phyloP scores from a whole-genome alignment of 2,113 vertebrate species.

The Chaetodon auriga region DNA sequence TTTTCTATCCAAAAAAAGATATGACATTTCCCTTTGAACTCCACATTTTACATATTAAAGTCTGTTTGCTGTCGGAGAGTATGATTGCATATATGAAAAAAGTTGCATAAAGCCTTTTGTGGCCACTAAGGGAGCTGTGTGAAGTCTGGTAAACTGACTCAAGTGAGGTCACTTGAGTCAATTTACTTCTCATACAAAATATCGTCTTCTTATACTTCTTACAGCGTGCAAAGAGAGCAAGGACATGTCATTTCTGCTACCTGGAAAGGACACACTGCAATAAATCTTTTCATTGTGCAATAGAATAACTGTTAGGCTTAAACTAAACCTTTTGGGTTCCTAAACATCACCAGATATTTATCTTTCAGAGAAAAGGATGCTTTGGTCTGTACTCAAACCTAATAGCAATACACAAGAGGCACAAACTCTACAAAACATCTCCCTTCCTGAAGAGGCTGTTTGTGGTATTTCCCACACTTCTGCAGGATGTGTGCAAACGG shows the following conservation, averaged over 20 bases:
- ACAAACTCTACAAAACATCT: constrained; percentile 45
- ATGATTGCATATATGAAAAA: too few species aligned
- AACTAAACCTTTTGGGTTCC: not conserved
- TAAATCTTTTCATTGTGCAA: not conserved
- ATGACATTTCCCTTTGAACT: too few species aligned
- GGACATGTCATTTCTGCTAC: too few species aligned
- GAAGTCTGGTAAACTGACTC: too few species aligned
- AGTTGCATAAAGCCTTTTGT: too few species aligned
- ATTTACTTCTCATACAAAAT: not conserved
- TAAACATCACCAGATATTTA: not conserved
- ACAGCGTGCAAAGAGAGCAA: not conserved
- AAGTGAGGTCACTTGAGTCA: too few species aligned
- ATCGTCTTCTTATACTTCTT: not conserved
- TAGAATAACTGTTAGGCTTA: not conserved
- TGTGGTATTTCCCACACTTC: constrained; percentile 66
- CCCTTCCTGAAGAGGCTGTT: constrained; percentile 28
- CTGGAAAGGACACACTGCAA: not conserved
- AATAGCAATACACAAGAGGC: constrained; percentile 4
- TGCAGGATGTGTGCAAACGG: constrained; percentile 65
- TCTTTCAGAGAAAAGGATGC: not conserved
- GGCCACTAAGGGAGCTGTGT: too few species aligned
- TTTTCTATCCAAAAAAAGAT: not conserved
- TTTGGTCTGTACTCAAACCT: not conserved
- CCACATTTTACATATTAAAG: too few species aligned
- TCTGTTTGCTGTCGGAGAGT: too few species aligned